Evolutionary conservation across 2,888 invertebrate genomes (phyloP).

Genomic region (Lasioglossum calceatum): DNA sequence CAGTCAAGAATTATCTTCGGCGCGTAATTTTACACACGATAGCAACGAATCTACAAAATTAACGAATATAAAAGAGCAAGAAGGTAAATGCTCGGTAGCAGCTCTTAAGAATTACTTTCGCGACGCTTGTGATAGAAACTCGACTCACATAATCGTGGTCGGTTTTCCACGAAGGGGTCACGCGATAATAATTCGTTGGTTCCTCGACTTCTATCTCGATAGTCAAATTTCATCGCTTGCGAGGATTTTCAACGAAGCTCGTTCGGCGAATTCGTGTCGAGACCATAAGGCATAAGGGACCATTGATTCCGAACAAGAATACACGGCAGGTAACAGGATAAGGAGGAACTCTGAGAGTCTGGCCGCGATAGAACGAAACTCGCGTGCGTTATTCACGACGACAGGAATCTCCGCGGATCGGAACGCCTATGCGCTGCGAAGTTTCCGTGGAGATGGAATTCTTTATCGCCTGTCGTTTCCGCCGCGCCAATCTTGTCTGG

Average conservation of each 20-base stretch:
- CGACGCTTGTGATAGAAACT: too few species aligned
- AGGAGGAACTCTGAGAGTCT: background rate
- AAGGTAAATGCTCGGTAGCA: background rate
- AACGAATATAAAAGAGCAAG: background rate
- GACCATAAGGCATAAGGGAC: background rate
- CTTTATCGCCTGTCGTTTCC: constrained; percentile 29
- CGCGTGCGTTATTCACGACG: constrained; percentile 20
- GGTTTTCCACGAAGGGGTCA: background rate
- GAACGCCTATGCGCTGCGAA: constrained; percentile 24
- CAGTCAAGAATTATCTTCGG: background rate
- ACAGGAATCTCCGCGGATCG: constrained; percentile 12
- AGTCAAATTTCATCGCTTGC: background rate
- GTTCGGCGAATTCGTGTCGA: background rate
- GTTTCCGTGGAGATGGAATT: constrained; percentile 49
- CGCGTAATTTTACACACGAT: too few species aligned
- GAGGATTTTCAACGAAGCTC: background rate
- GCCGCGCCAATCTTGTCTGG: constrained; percentile 10
- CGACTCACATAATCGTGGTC: background rate
- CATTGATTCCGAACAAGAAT: constrained; percentile 9
- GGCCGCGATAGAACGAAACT: background rate
- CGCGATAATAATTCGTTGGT: background rate
- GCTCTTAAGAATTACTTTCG: background rate
- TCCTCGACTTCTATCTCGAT: background rate
- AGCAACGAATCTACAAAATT: background rate
- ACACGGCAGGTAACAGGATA: background rate